Evolutionary conservation across 2,797 vertebrate genomes (phyloP).

Genomic region (Varecia variegata): DNA sequence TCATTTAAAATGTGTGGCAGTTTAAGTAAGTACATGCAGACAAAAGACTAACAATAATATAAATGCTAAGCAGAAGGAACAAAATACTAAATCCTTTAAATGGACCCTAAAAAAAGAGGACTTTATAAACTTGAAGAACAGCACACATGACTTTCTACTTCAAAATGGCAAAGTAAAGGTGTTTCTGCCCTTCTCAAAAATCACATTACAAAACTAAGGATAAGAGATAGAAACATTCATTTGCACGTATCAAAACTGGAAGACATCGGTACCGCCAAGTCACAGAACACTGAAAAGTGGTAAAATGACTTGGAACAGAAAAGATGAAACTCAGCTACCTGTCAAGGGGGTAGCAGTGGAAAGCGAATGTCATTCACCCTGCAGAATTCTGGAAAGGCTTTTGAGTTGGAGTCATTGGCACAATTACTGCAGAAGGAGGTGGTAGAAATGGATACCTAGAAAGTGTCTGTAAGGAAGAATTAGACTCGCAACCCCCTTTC

Average conservation of each 20-base stretch:
- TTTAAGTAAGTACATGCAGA: not conserved
- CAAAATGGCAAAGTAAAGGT: not conserved
- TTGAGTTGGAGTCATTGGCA: not conserved
- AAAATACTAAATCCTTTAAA: constrained; percentile 32
- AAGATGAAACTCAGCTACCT: not conserved
- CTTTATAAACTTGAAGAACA: not conserved
- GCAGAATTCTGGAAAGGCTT: not conserved
- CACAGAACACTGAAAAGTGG: not conserved
- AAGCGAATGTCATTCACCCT: not conserved
- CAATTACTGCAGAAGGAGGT: not conserved
- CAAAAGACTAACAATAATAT: not conserved
- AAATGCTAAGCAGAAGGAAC: constrained; percentile 19
- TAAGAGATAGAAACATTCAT: not conserved
- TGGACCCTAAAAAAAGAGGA: constrained; percentile 17
- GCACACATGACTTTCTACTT: not conserved
- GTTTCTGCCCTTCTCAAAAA: not conserved
- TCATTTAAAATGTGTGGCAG: constrained; percentile 16
- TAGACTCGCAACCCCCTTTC: not conserved
- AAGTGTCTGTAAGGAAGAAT: not conserved
- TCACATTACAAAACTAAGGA: not conserved
- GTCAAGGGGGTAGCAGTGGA: not conserved
- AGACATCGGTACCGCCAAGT: not conserved
- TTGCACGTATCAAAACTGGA: not conserved
- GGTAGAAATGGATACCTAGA: not conserved
- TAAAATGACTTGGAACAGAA: not conserved